Conservation (phyloP, 2,113 vertebrate species). For the Cinclus cinclus region DNA sequence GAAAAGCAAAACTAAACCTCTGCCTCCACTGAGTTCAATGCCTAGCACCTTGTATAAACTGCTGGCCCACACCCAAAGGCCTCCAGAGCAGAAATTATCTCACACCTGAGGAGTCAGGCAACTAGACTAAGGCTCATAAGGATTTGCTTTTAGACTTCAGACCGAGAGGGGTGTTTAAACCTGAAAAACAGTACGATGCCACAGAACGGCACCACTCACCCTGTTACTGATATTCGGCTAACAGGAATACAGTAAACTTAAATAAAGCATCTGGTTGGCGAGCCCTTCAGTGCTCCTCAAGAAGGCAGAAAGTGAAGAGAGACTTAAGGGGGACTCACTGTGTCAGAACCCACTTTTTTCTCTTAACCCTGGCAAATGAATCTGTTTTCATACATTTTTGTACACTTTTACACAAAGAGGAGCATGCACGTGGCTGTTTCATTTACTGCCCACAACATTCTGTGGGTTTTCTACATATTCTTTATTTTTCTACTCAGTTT, state of each 20-base stretch:
- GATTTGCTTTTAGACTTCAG: conserved; percentile 37
- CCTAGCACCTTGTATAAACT: conserved; percentile 48
- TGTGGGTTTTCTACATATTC: background rate
- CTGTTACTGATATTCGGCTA: background rate
- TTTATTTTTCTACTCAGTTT: conserved; percentile 7
- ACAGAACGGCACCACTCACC: background rate
- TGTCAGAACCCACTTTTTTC: background rate
- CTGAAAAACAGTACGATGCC: conserved; percentile 27
- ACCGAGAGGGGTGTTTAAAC: conserved; percentile 3
- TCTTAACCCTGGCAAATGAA: background rate
- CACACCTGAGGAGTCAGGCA: conserved; percentile 57
- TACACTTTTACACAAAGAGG: background rate
- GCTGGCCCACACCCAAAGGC: conserved; percentile 51
- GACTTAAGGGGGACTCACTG: background rate
- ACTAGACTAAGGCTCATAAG: conserved; percentile 54
- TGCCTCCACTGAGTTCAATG: background rate
- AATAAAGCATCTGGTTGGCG: conserved; percentile 1
- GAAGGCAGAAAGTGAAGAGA: conserved; percentile 53
- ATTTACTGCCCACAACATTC: background rate
- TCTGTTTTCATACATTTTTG: background rate
- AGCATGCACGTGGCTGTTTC: background rate
- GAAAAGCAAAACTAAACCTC: background rate
- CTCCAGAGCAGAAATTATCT: conserved; percentile 49
- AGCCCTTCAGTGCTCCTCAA: conserved; percentile 41
- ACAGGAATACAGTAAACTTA: conserved; percentile 8